Base-by-base conservation (phyloP, 2,888 invertebrate genomes). In the Poecilus cupreus region DNA sequence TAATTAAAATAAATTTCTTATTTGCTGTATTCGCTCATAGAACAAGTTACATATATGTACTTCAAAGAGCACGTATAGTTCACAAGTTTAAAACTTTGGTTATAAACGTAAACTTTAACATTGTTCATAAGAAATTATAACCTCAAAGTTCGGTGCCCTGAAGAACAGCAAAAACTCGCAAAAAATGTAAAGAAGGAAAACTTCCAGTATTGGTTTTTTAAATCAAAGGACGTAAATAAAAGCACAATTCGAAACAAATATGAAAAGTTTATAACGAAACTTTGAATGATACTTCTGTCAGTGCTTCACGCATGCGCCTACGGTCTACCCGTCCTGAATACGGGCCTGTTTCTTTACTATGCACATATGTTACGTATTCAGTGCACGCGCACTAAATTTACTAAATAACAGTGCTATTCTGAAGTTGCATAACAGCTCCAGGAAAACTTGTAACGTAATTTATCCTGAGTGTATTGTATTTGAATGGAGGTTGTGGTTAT, bases 361-460 rank as follows among this genome's bases (percentile, higher is more conserved):
- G 18, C 24, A 57, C 26, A 24, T 60, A 24, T 24, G 13, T 13
- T 60, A 60, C 24, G 60, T 60, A 60, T 24, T 60, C 26, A 26
- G 24, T 26, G 26, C 60, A 60, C 68, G 68, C 39, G 68, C 37
- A 39, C 18, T 68, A 32, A 68, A 68, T 68, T 68, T 68, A 68
- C 39, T 68, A 68, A 68, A 68, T 68, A 68, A 68, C 68, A 6
- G 32, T 13, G 68, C 68, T 18, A 68, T 68, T 68, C 68, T 16
- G 68, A 39, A 68, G 37, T 68, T 68, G 18, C 16, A 60, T 26
- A 39, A 68, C 39, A 39, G 68, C 68, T 64, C 39, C n/a, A n/a
- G n/a, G 68, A 37, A 18, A 68, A 68, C 39, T 68, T 68, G 68
- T 39, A 68, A 37, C 16, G 18, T 39, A 68, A 68, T 68, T 68